Evolutionary conservation across 2,797 vertebrate genomes (phyloP).

Genomic region (Cyprinella venusta): DNA sequence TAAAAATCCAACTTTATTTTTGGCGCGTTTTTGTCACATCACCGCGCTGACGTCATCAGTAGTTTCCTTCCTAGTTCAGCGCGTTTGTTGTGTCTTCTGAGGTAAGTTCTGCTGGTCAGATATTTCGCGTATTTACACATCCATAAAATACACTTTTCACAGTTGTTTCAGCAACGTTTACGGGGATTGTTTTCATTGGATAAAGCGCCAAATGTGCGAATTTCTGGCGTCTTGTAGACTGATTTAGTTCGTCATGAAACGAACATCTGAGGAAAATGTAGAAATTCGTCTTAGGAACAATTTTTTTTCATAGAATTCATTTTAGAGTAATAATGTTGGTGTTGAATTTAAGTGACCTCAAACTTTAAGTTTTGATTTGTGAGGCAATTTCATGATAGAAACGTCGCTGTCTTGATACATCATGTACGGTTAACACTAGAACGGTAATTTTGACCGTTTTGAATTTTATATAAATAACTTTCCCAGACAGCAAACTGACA

Average conservation of each 20-base stretch:
- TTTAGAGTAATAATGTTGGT: not conserved
- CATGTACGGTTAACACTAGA: no score
- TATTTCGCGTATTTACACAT: not conserved
- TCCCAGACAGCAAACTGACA: no score
- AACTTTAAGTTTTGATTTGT: not conserved
- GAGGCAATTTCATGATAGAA: not conserved
- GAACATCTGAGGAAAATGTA: not conserved
- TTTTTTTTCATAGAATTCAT: no score
- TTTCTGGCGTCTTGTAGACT: not conserved
- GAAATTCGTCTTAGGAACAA: not conserved
- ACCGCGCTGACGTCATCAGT: not conserved
- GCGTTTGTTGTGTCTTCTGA: not conserved
- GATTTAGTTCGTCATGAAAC: not conserved
- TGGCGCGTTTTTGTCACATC: not conserved
- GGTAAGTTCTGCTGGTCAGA: not conserved
- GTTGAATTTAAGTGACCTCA: no score
- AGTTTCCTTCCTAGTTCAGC: not conserved
- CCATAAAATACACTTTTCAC: not conserved
- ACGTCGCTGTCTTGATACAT: no score
- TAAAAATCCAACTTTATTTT: not conserved
- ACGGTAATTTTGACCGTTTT: no score
- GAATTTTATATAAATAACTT: no score
- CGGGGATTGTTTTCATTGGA: not conserved
- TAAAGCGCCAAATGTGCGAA: not conserved
- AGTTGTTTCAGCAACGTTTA: not conserved